Base-by-base conservation (phyloP, 2,797 vertebrate genomes). In the Orientallactaga sibirica region DNA sequence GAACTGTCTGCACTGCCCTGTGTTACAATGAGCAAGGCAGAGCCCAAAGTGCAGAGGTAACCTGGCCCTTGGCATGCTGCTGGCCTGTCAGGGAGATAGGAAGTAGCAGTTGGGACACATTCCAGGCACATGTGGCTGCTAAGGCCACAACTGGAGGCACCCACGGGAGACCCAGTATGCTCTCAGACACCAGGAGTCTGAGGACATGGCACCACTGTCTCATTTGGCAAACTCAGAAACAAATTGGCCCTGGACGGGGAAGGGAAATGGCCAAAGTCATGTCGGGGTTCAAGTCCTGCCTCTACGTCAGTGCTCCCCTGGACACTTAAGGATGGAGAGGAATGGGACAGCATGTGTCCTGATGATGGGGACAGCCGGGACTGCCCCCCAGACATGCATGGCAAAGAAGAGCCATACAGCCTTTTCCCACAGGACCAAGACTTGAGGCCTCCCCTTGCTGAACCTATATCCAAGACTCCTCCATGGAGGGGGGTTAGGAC, bases 1-100 rank as follows among this genome's bases (percentile, higher is more conserved):
- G n/a, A 86, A n/a, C 67, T 4, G 3, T 20, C 7, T 29, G 3
- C 0, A 0, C 62, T 29, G 58, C 67, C 15, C 73, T 0, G 10
- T 4, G 68, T 0, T 0, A 4, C 2, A 55, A 25, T 22, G 77
- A 18, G 29, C 16, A 20, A 41, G 85, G 29, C 0, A 0, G 29
- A 55, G 24, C 18, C 62, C 79, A 27, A 22, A 2, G 15, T 33
- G 19, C 67, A 14, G 73, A 67, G 64, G 41, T 64, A 14, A 41
- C 11, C 22, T 7, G 24, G 15, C 25, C 25, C 27, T 67, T 43
- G 16, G 37, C 33, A 9, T 41, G 73, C 22, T 43, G 10, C 68
- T 71, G 68, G n/a, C 15, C 15, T 20, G 2, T 12, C 7, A 67
- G 73, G 33, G 74, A 73, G 48, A 33, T 24, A 7, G 58, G 19